Evolutionary conservation across 2,888 invertebrate species (phyloP), one percentile per base, ranked within the genome.

Genomic region (Hymenopus coronatus): DNA sequence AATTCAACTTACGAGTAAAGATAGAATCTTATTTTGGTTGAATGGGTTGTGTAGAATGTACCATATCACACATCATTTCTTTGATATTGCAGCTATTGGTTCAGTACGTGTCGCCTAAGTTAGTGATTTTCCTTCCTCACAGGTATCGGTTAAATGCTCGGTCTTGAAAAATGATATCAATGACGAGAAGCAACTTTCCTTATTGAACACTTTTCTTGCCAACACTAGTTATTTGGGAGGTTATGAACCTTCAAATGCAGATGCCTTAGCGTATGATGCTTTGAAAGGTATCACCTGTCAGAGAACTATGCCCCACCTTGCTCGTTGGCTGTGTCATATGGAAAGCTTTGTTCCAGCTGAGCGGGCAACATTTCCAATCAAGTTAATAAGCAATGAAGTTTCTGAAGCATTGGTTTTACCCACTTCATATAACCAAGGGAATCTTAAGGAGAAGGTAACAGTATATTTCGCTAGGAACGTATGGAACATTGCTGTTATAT

Each of bases 271-370:
- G 83, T 93, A 93, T 92, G 91, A 94, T 30, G 83, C 30, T 46
- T 83, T 89, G 9, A 88, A 70, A 33, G 85, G 81, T 25, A 85
- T 85, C n/a, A 46, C 46, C 7, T 89, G 84, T 87, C 85, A 83
- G 28, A 28, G 28, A 14, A 87, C 83, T 82, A 40, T 88, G 46
- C 88, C 88, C 8, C 92, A 95, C 92, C 92, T 96, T 91, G 93
- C 93, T 92, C 94, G 96, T 93, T 96, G 96, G 96, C 94, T 94
- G 93, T 92, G 93, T 92, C 95, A 96, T 93, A 94, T 96, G 93
- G 92, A 93, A 93, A 95, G 95, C 93, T 96, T 94, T 93, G 94
- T 93, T 92, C 92, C 93, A 90, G 92, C 92, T 90, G 95, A 96
- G 92, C 93, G 93, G 92, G 92, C 92, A 90, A 91, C 92, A 90